Evolutionary conservation across 2,797 vertebrate genomes (phyloP), one percentile per base, ranked within the genome.

Genomic region (Gymnodraco acuticeps): DNA sequence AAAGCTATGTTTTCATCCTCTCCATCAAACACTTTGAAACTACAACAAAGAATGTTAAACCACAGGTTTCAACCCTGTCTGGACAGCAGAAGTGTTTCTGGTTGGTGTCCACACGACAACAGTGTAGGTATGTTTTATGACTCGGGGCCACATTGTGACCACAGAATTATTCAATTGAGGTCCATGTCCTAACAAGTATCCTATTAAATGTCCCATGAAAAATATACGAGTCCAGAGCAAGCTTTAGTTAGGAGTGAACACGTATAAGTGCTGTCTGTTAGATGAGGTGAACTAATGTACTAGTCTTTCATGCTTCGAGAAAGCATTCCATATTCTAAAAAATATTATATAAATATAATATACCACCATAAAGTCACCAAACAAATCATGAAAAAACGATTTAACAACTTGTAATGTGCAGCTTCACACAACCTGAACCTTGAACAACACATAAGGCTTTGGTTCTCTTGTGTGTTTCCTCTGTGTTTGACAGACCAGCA

Each of bases 1-100:
- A 83, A 87, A 88, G 90, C 77, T 75, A 70, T 81, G 77, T 87
- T 90, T 89, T 88, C 61, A 81, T 84, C 73, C 73, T 74, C 45
- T 61, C 72, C 71, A 74, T 84, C 78, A 82, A 80, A 75, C 67
- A 52, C 43, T 70, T 78, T 82, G 78, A 90, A 86, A 70, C 33
- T 73, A 73, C 55, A 81, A 79, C 81, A 88, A 75, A 75, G 70
- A 38, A 27, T 41, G 60, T 73, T 60, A 70, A 78, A 77, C 83
- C 80, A 51, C 20, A 31, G 43, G 63, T 65, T 80, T 52, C 48
- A 85, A 52, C 83, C 64, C 60, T 27, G 59, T 80, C 73, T 70
- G 75, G 78, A 45, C 75, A 73, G 53, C 65, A 80, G 62, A 70
- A 75, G 65, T 48, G 64, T 86, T 89, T 70, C 75, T 85, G 65